A percentile compares a stretch with the other conserved stretches of the same genome.
phyloP scores from a whole-genome alignment of 2,888 invertebrate genomes.

The Mesorhabditis sp. region DNA sequence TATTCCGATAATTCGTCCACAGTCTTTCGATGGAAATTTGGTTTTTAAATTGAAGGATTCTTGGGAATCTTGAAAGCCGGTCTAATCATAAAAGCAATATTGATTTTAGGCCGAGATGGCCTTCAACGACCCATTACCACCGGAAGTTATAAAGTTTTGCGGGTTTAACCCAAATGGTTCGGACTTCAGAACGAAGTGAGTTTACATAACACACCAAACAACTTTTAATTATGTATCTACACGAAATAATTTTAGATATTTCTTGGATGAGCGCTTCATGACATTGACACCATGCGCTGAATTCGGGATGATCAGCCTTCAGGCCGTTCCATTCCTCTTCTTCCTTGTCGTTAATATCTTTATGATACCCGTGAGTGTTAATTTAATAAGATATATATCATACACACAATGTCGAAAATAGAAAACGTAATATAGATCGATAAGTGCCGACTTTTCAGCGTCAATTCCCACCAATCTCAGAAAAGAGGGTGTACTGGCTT shows the following conservation, averaged over 20 bases:
- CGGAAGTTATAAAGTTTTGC: background rate
- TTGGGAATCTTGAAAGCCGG: no score
- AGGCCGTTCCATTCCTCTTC: constrained; percentile 33
- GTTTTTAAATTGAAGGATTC: no score
- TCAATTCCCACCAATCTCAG: constrained; percentile 11
- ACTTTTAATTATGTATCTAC: background rate
- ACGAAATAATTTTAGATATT: constrained; percentile 15
- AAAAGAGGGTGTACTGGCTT: constrained; percentile 1
- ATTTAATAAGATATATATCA: background rate
- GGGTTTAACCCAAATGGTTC: background rate
- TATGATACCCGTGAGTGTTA: constrained; percentile 16
- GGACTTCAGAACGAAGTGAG: background rate
- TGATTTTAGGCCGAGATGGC: background rate
- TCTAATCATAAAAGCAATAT: no score
- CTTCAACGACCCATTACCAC: background rate
- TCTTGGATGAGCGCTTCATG: constrained; percentile 24
- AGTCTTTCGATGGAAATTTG: no score
- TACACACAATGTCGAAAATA: background rate
- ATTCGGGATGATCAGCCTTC: constrained; percentile 17
- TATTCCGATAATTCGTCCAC: no score
- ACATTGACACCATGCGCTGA: constrained; percentile 41
- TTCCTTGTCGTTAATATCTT: constrained; percentile 25
- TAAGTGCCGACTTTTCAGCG: constrained; percentile 9
- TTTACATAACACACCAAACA: background rate
- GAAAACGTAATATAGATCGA: background rate